These are phyloP conservation scores for Paramuricea clavata DNA, from an alignment of 92 coral and sea anemone genomes.

Conservation along the genomic window DNA sequence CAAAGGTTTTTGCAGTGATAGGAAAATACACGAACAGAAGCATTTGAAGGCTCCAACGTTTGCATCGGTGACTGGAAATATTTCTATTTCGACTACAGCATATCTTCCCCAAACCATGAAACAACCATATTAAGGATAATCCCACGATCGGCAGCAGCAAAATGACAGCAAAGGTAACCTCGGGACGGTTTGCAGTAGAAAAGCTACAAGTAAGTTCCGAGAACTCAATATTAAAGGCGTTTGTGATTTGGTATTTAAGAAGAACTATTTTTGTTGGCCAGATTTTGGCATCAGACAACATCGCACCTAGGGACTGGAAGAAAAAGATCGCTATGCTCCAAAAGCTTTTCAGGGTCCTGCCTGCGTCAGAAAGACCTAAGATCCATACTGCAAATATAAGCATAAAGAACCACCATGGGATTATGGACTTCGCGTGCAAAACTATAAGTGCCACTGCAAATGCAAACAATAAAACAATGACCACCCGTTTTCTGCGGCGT, in stretches of 20 bases:
- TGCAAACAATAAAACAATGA: slow-evolving; percentile 52
- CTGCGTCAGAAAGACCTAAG: slow-evolving; percentile 75
- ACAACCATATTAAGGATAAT: slow-evolving; percentile 49
- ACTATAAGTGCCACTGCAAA: slow-evolving; percentile 61
- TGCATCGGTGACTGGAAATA: not conserved
- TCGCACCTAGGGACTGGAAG: slow-evolving; percentile 72
- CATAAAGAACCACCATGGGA: slow-evolving; percentile 77
- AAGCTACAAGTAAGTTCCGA: slow-evolving; percentile 67
- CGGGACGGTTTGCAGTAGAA: slow-evolving; percentile 66
- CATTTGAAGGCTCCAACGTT: not conserved
- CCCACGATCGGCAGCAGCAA: slow-evolving; percentile 69
- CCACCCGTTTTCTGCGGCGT: slow-evolving; percentile 49
- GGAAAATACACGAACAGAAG: slow-evolving; percentile 75
- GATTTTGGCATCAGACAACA: slow-evolving; percentile 52
- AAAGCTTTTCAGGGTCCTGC: slow-evolving; percentile 2
- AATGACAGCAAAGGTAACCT: slow-evolving; percentile 58
- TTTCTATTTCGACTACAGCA: not conserved
- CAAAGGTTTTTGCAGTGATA: slow-evolving; percentile 64
- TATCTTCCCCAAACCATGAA: slow-evolving; percentile 40
- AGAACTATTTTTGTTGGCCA: slow-evolving; percentile 70
- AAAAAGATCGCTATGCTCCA: slow-evolving; percentile 54
- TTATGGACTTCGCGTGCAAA: slow-evolving; percentile 60
- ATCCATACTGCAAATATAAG: slow-evolving; percentile 54
- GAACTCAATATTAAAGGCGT: slow-evolving; percentile 68
- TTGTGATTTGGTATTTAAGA: slow-evolving; percentile 69